phyloP scores from a whole-genome alignment of 2,797 vertebrate species.

The Myiotriccus ornatus region DNA sequence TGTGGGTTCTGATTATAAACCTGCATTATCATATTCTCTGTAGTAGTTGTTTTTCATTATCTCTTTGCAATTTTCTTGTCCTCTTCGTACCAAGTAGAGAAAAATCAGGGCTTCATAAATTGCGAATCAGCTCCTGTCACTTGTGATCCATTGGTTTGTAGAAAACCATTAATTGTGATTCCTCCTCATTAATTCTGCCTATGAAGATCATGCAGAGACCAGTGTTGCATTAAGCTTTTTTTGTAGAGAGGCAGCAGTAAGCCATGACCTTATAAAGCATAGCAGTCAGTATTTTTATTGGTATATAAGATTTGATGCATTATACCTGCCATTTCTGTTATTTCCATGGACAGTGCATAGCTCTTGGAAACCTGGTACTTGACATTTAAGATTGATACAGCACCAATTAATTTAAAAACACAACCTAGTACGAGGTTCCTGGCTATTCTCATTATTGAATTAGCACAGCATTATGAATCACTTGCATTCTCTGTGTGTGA shows the following conservation, averaged over 20 bases:
- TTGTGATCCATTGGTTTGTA: constrained; percentile 28
- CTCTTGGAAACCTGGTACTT: not conserved
- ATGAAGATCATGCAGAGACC: constrained; percentile 12
- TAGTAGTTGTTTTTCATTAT: constrained; percentile 29
- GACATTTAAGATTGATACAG: constrained; percentile 20
- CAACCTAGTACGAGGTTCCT: not conserved
- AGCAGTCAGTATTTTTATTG: constrained; percentile 35
- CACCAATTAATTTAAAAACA: constrained; percentile 36
- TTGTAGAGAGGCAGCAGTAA: not conserved
- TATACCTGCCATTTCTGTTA: not conserved
- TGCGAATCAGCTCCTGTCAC: constrained; percentile 32
- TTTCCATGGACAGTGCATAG: not conserved
- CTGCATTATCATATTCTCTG: not conserved
- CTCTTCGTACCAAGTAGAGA: not conserved
- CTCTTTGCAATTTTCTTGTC: not conserved
- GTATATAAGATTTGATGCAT: constrained; percentile 43
- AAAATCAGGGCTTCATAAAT: constrained; percentile 9
- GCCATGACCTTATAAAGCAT: constrained; percentile 44
- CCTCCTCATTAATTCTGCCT: constrained; percentile 34
- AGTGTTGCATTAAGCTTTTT: constrained; percentile 34
- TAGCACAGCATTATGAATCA: constrained; percentile 41
- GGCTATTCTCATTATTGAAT: constrained; percentile 52
- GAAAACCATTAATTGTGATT: constrained; percentile 55
- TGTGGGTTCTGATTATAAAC: not conserved
- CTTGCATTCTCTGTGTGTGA: constrained; percentile 18